phyloP scores from a whole-genome alignment of 1,140 invertebrate species.

The Panagrolaimus sp. region DNA sequence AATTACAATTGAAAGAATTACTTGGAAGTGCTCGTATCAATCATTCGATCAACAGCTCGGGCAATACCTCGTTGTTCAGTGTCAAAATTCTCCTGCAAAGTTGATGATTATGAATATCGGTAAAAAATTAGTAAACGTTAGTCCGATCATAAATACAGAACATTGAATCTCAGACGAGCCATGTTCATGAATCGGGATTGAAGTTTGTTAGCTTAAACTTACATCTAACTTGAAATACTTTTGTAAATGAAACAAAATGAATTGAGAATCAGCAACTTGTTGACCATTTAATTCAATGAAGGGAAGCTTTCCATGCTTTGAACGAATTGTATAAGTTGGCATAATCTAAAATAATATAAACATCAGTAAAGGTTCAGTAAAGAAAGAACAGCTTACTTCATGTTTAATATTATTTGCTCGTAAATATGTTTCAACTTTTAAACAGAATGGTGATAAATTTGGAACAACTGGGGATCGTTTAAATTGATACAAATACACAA shows the following conservation, averaged over 20 bases:
- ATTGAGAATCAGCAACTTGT: constrained; percentile 56
- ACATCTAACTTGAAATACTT: constrained; percentile 61
- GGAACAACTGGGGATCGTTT: constrained; percentile 74
- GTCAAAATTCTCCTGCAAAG: constrained; percentile 32
- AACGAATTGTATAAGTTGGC: constrained; percentile 38
- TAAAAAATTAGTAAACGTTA: no score
- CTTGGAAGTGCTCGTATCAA: constrained; percentile 43
- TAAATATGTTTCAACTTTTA: constrained; percentile 89
- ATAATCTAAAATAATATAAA: not conserved
- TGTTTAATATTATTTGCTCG: constrained; percentile 81
- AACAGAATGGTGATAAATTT: constrained; percentile 80
- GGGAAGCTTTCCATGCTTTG: constrained; percentile 42
- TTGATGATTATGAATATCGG: not conserved
- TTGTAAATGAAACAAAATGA: constrained; percentile 49
- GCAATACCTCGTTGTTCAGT: constrained; percentile 37
- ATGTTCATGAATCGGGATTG: no score
- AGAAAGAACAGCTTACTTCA: constrained; percentile 69
- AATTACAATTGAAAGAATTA: constrained; percentile 32
- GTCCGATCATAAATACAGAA: no score
- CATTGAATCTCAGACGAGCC: no score
- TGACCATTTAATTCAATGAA: constrained; percentile 57
- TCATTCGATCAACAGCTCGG: constrained; percentile 39
- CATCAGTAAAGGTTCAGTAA: not conserved
- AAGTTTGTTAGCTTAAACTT: constrained; percentile 63
- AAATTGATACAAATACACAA: constrained; percentile 88